Conservation (phyloP, 2,888 invertebrate genomes). For the Arctia plantaginis region DNA sequence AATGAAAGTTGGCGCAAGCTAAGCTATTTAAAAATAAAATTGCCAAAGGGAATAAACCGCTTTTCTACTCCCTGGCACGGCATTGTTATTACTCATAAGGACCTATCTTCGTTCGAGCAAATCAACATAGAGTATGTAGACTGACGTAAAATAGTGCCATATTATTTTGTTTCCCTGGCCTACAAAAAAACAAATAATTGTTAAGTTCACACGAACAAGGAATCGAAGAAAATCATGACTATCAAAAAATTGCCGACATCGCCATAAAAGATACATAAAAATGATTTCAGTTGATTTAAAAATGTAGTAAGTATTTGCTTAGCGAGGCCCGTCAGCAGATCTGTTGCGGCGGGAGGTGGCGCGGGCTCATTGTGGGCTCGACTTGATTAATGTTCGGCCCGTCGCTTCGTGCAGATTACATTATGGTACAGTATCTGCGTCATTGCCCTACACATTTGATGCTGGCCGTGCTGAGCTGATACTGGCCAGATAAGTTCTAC, state of each 20-base stretch:
- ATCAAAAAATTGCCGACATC: background rate
- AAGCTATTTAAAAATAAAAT: background rate
- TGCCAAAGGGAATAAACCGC: background rate
- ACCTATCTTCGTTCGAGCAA: background rate
- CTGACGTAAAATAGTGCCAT: background rate
- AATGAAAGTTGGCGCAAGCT: background rate
- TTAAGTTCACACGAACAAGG: background rate
- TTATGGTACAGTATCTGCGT: slow-evolving; percentile 3
- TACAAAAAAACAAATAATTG: background rate
- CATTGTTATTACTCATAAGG: background rate
- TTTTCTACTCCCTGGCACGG: background rate
- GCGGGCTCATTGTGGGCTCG: background rate
- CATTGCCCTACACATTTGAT: background rate
- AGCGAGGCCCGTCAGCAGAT: slow-evolving; percentile 1
- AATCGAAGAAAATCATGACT: background rate
- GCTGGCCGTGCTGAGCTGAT: no score
- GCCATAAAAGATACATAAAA: background rate
- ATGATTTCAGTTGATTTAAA: slow-evolving; percentile 9
- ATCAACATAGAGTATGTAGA: no score
- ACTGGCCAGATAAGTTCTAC: background rate
- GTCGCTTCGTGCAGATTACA: slow-evolving; percentile 7
- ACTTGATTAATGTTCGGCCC: slow-evolving; percentile 18
- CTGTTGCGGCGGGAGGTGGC: background rate
- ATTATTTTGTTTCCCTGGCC: background rate
- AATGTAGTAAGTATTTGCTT: slow-evolving; percentile 11